Evolutionary conservation across 2,888 invertebrate genomes (phyloP), one percentile per base, ranked within the genome.

Genomic region (Hymenopus coronatus): DNA sequence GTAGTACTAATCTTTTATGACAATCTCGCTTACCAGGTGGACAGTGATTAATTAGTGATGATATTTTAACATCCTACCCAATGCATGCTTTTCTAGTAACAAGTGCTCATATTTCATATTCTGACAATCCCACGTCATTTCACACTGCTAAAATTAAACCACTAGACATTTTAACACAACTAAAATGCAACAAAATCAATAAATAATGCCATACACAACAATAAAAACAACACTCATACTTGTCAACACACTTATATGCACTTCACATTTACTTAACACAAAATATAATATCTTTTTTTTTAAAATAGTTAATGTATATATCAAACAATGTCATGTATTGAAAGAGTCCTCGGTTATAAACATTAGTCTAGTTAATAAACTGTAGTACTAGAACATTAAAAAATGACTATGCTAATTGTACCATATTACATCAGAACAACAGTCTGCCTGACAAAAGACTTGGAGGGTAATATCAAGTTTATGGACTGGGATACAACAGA

Each of bases 261-360:
- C 20, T 33, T 33, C 84, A 84, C 40, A 40, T 30, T 30, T 30
- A 84, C 40, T 40, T 84, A 40, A 40, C 84, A 84, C 40, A 84
- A 84, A 84, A 40, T 84, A 84, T 40, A 20, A 70, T 70, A 84
- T 84, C 8, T 84, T n/a, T 20, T 40, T 84, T 84, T 40, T 84
- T 84, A 40, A 33, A 84, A 40, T 15, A 84, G 33, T 33, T 84
- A 84, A 84, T 84, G 40, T 20, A 40, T 84, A 84, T 84, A 84
- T 40, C 40, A 84, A 84, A 84, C 84, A 40, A 84, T 84, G 84
- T 84, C 84, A 84, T n/a, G n/a, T 84, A 84, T n/a, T 25, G 33
- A 84, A 84, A 9, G 25, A 40, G 15, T 84, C 40, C 14, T 82
- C 12, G 15, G 28, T 83, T 27, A 28, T 28, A 83, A 28, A 83